Evolutionary conservation across 2,113 vertebrate species (phyloP).

Genomic region (Probosciger aterrimus): DNA sequence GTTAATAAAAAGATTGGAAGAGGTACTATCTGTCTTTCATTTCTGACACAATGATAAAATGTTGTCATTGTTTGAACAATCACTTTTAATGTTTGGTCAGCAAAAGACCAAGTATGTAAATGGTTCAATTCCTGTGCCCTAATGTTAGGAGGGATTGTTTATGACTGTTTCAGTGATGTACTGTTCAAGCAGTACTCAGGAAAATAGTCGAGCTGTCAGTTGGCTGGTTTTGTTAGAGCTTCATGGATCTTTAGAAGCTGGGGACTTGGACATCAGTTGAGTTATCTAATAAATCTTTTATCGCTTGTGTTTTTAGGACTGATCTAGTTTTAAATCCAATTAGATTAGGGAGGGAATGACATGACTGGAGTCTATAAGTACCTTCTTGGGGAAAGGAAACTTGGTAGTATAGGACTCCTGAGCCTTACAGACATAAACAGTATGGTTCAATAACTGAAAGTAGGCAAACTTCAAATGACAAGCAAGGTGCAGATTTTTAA

Average conservation of each 20-base stretch:
- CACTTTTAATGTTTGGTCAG: constrained; percentile 61
- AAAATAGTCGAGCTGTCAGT: not conserved
- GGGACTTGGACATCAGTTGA: not conserved
- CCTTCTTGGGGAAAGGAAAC: constrained; percentile 17
- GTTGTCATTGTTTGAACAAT: constrained; percentile 57
- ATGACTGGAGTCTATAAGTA: not conserved
- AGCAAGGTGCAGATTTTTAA: not conserved
- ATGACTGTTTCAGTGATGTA: not conserved
- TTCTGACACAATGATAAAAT: constrained; percentile 62
- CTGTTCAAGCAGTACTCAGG: not conserved
- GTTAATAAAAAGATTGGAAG: constrained; percentile 55
- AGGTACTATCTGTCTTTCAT: constrained; percentile 49
- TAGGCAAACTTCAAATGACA: not conserved
- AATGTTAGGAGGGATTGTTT: constrained; percentile 22
- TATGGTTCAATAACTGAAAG: constrained; percentile 32
- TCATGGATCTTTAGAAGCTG: not conserved
- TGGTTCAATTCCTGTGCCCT: constrained; percentile 53
- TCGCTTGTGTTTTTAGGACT: constrained; percentile 8
- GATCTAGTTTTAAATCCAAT: constrained; percentile 46
- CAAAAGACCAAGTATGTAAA: constrained; percentile 63
- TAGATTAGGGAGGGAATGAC: constrained; percentile 29
- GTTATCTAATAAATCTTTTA: constrained; percentile 24
- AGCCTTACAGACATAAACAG: constrained; percentile 26
- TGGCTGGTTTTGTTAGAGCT: not conserved
- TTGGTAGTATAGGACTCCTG: constrained; percentile 5